phyloP scores from a whole-genome alignment of 92 coral and sea anemone species.

The Paragorgia papillata region DNA sequence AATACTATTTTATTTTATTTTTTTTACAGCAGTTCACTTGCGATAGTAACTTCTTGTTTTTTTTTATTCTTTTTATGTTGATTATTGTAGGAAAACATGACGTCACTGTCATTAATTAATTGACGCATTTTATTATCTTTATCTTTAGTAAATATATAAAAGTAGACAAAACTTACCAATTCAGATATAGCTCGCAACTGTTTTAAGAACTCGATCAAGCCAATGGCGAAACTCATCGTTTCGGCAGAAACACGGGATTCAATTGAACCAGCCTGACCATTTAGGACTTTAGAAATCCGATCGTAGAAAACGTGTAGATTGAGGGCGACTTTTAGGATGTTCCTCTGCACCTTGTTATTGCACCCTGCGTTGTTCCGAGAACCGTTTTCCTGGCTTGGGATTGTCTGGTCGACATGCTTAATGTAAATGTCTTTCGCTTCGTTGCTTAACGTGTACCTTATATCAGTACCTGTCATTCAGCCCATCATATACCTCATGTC shows the following conservation, averaged over 20 bases:
- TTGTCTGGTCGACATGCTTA: constrained; percentile 8
- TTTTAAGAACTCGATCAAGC: constrained; percentile 22
- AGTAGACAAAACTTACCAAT: neutral
- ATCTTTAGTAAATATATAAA: neutral
- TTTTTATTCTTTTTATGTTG: too few relatives aligned
- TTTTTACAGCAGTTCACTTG: too few relatives aligned
- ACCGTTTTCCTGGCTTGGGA: constrained; percentile 8
- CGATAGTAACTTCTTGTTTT: too few relatives aligned
- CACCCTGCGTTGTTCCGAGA: constrained; percentile 1
- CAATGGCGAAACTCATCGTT: constrained; percentile 7
- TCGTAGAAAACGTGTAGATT: constrained; percentile 19
- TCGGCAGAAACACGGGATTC: neutral
- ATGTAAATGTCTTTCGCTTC: constrained; percentile 17
- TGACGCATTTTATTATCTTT: too few relatives aligned
- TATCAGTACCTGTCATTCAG: neutral
- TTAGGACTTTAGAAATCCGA: constrained; percentile 9
- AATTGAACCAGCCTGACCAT: constrained; percentile 16
- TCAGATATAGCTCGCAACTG: constrained; percentile 11
- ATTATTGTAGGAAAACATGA: too few relatives aligned
- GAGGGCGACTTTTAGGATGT: constrained; percentile 24
- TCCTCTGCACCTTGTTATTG: constrained; percentile 24
- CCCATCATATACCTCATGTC: too few relatives aligned
- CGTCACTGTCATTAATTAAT: too few relatives aligned
- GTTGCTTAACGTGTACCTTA: neutral
- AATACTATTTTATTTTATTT: too few relatives aligned